Base-by-base conservation (phyloP, 2,888 invertebrate species). In the Lasioglossum villosulum region DNA sequence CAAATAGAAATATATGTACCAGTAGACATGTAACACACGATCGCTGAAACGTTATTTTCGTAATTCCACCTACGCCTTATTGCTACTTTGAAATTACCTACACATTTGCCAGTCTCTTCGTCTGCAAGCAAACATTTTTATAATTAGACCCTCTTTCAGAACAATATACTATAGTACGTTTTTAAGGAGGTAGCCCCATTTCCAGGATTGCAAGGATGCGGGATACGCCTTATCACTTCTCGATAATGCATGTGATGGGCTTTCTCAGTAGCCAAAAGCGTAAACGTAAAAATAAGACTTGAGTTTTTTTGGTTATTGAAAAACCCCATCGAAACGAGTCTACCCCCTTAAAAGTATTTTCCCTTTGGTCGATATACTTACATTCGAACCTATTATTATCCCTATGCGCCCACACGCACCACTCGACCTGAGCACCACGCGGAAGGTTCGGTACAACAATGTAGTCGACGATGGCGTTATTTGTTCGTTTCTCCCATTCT, bases 401-500 rank as follows among this genome's bases (percentile, higher is more conserved):
- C 82, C 97, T 96, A 95, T 98, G 98, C 68, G 98, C 98, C 98
- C 98, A 98, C 84, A 98, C 98, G 95, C 98, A 98, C 99, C 99
- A 99, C 95, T 99, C 99, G 37, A 99, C 97, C 77, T 97, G 96
- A 37, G 98, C 98, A 88, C 95, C 96, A 74, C 97, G 96, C 2
- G 99, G 99, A 93, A 99, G 96, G 39, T 96, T 97, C 42, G 97
- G 96, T 84, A 99, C 97, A 75, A 98, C 98, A 73, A 98, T 97
- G 95, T 98, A 98, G 96, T 98, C 98, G 93, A 98, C 97, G 89
- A 98, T 98, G 75, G 98, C 98, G 95, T 98, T 98, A 84, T 98
- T 98, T 77, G 98, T 98, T 89, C 97, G 97, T 85, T 97, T 96
- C 95, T 96, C 98, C 97, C 98, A 97, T 94, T 98, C 97, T 71